Percentiles rank a stretch among this genome's conserved stretches.
These are phyloP conservation scores for Lordiphosa clarofinis DNA, from an alignment of 1,140 invertebrate species.

Conservation along the genomic window DNA sequence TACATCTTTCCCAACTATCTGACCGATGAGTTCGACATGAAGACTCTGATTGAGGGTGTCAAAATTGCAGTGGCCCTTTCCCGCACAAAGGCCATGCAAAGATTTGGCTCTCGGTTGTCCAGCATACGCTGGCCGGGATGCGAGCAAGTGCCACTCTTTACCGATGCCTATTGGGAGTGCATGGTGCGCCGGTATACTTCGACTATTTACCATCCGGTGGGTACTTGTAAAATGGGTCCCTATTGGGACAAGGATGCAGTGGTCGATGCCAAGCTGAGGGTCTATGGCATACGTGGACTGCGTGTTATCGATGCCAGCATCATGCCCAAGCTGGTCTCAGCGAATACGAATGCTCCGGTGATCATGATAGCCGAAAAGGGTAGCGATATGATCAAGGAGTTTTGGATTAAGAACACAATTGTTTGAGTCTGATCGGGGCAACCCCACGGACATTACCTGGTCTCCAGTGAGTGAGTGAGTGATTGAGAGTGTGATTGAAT, in stretches of 20 bases:
- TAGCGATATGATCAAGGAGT: slow-evolving; percentile 90
- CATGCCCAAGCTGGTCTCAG: slow-evolving; percentile 89
- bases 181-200: slow-evolving; percentile 89
- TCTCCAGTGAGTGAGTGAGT: slow-evolving; percentile 9
- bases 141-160: slow-evolving; percentile 83
- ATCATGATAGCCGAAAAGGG: slow-evolving; percentile 94
- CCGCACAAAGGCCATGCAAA: slow-evolving; percentile 85
- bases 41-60: slow-evolving; percentile 89
- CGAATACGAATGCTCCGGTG: slow-evolving; percentile 90
- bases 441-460: too few relatives aligned
- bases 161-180: slow-evolving; percentile 90
- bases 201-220: slow-evolving; percentile 93
- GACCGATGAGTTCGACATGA: slow-evolving; percentile 88
- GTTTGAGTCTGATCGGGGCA: slow-evolving; percentile 32
- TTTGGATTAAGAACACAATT: slow-evolving; percentile 83
- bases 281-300: slow-evolving; percentile 89
- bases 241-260: slow-evolving; percentile 91
- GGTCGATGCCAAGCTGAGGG: slow-evolving; percentile 90
- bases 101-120: slow-evolving; percentile 86
- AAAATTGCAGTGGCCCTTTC: slow-evolving; percentile 89
- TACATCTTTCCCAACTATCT: slow-evolving; percentile 96
- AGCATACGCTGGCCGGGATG: slow-evolving; percentile 87
- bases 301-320: slow-evolving; percentile 93
- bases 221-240: slow-evolving; percentile 96
- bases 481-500: slow-evolving; percentile 6